phyloP scores from a whole-genome alignment of 2,797 vertebrate genomes.

The Hapalemur alaotrensis region DNA sequence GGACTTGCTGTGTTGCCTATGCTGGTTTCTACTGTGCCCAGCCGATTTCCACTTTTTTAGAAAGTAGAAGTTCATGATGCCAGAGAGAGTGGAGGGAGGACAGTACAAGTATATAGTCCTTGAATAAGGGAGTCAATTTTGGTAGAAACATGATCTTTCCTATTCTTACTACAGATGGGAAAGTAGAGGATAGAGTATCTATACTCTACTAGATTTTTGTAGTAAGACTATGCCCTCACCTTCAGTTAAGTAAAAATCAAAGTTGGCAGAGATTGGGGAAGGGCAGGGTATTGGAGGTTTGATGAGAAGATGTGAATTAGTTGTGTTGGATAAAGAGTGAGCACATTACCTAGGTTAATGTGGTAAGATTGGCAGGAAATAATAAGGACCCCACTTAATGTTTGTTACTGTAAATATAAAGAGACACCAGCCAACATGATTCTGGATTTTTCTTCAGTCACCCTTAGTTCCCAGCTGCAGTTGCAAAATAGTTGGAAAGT shows the following conservation, averaged over 20 bases:
- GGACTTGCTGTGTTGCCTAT: no score
- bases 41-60: background rate
- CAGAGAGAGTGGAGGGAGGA: background rate
- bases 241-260: background rate
- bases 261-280: background rate
- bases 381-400: background rate
- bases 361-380: background rate
- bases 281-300: background rate
- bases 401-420: background rate
- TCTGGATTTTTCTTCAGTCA: background rate
- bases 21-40: background rate
- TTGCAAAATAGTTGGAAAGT: conserved; percentile 18
- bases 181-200: background rate
- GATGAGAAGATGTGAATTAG: background rate
- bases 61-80: background rate
- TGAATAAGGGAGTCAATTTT: background rate
- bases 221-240: background rate
- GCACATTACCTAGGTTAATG: background rate
- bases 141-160: background rate
- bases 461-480: background rate
- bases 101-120: background rate
- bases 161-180: background rate
- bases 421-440: background rate
- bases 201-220: background rate
- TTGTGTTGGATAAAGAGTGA: background rate